phyloP scores from a whole-genome alignment of 2,888 invertebrate genomes.

The Ligdia adustata region DNA sequence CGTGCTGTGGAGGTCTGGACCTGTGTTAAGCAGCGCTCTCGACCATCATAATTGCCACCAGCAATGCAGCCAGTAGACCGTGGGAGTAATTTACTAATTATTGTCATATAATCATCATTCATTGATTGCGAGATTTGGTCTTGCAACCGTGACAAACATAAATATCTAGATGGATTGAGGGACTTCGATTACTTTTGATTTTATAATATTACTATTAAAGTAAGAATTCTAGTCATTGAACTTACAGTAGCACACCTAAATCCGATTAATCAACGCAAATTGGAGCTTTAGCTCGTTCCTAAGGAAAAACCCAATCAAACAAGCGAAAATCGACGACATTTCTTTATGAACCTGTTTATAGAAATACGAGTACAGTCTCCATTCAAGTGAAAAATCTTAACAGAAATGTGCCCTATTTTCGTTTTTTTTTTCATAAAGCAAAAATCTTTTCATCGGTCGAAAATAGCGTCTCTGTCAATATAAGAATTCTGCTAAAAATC shows the following conservation, averaged over 20 bases:
- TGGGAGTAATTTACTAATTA: too few species aligned
- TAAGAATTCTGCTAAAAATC: constrained; percentile 10
- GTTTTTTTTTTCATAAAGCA: constrained; percentile 17
- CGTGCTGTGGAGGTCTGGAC: too few species aligned
- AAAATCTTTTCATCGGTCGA: constrained; percentile 19
- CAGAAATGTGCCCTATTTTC: constrained; percentile 18
- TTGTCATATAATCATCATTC: too few species aligned
- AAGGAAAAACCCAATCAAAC: constrained; percentile 9
- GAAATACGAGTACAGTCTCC: constrained; percentile 22
- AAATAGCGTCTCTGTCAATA: constrained; percentile 10
- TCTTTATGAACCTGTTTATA: constrained; percentile 13
- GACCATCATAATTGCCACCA: too few species aligned
- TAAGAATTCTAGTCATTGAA: too few species aligned
- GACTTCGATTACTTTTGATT: too few species aligned
- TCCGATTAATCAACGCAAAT: constrained; percentile 10
- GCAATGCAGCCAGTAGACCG: too few species aligned
- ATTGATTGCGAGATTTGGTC: too few species aligned
- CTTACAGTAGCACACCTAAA: not conserved
- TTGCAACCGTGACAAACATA: too few species aligned
- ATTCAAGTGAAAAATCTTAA: constrained; percentile 21
- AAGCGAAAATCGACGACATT: constrained; percentile 17
- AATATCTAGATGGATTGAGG: too few species aligned
- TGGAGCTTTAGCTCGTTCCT: not conserved
- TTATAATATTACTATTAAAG: too few species aligned
- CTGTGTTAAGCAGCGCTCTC: too few species aligned